Evolutionary conservation across 2,888 invertebrate species (phyloP), one percentile per base, ranked within the genome.

Genomic region (Xestia c-nigrum): DNA sequence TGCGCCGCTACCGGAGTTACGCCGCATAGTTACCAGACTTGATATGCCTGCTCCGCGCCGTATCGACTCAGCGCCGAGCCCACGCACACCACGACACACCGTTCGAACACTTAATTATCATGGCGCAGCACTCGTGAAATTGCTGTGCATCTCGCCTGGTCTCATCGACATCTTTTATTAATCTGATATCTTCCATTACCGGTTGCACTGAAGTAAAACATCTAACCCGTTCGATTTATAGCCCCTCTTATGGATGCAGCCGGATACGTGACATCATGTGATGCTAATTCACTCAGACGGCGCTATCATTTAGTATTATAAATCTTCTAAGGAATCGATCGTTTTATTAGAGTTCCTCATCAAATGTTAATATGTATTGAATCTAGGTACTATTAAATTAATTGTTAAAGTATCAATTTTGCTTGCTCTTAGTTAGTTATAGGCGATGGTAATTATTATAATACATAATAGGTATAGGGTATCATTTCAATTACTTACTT

Each of bases 1-100:
- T 96, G 95, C 94, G 94, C 94, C 92, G 96, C 96, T 96, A 96
- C 96, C 95, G 96, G 96, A 96, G 96, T 96, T 96, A 96, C 96
- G 96, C 96, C 95, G 96, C 96, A 96, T 96, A 96, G 95, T 96
- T 96, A 96, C 96, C 96, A 94, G 96, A 95, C 95, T 95, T 93
- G 96, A 95, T 95, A 95, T 95, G 95, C 95, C 92, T 92, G 94
- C 94, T 93, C 94, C 89, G 91, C 90, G 88, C 90, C 90, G 89
- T 91, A 87, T 84, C 89, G 90, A 87, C 90, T 87, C 90, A 87
- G 87, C 90, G 84, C 87, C 85, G 84, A 87, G 88, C 92, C 91
- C 93, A 94, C 95, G 92, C 95, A 94, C 94, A 94, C 95, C 91
- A 90, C 90, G 85, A 88, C 90, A 91, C 88, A 90, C 87, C 91